A percentile compares a stretch with the other conserved stretches of the same genome.
Evolutionary conservation across 1,140 invertebrate genomes (phyloP).

Genomic region (Philopotamus ludificatus): DNA sequence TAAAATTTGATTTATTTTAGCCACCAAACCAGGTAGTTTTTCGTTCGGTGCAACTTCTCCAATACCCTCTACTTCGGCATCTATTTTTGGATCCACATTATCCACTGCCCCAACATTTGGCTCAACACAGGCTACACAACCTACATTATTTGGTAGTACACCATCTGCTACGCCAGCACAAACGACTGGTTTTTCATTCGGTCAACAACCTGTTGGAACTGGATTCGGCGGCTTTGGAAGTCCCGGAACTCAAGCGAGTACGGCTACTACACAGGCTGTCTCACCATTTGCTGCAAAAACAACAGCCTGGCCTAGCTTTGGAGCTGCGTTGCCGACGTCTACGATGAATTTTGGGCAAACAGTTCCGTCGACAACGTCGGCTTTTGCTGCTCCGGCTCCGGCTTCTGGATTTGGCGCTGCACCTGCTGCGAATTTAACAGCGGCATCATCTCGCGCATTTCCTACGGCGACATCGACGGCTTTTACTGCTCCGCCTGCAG

Average conservation of each 20-base stretch:
- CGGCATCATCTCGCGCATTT: background rate
- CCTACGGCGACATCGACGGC: background rate
- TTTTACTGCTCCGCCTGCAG: background rate
- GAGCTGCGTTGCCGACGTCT: background rate
- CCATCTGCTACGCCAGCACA: background rate
- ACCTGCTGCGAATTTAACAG: background rate
- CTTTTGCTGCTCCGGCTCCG: constrained; percentile 23
- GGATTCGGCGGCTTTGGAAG: background rate
- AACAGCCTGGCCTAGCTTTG: background rate
- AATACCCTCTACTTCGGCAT: background rate
- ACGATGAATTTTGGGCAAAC: constrained; percentile 13
- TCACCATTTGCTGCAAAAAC: background rate
- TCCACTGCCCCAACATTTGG: too few relatives aligned
- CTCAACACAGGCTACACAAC: constrained; percentile 40
- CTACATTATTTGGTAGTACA: constrained; percentile 39
- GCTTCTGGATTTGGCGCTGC: background rate
- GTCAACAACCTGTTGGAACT: background rate
- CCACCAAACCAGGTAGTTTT: constrained; percentile 25
- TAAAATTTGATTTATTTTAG: constrained; percentile 16
- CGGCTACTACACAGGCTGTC: background rate
- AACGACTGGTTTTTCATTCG: background rate
- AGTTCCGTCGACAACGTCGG: constrained; percentile 17
- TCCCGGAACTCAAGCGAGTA: background rate
- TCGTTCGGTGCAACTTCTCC: constrained; percentile 33
- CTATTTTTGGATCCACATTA: constrained; percentile 6